Evolutionary conservation across 2,888 invertebrate genomes (phyloP), one percentile per base, ranked within the genome.

Genomic region (Conops quadrifasciatus): DNA sequence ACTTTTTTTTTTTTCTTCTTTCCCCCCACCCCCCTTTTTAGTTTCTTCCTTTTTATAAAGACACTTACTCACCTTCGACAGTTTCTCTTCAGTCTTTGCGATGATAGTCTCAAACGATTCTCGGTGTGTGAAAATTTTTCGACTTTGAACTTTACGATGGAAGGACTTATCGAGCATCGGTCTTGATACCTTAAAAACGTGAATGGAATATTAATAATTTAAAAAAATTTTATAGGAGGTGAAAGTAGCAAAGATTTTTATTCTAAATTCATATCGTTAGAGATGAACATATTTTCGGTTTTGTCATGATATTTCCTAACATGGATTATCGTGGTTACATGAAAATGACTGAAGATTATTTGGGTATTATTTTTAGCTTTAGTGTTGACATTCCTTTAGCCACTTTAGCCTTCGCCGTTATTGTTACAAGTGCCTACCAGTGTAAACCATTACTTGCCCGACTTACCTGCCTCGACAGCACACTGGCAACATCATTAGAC

Each of bases 91-190:
- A 67, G 95, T 93, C 87, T 96, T 95, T 78, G 90, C 90, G 75
- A 96, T 90, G 79, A 95, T 92, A 73, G 93, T 91, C 86, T 96
- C 96, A 87, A 94, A 95, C 80, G 93, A 93, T 86, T 96, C 96
- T 77, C 96, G 90, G 86, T 96, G 95, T 30, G 93, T 91, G 87
- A 96, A 96, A 73, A 96, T 91, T 87, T 96, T 96, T 78, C 95
- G 89, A 58, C 95, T 93, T 85, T 96, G 95, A 74, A 96, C 92
- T 88, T 96, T 96, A 82, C 95, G 90, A 85, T 94, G 92, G 87
- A 95, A 96, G 79, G 95, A 94, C 81, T 92, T 90, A 82, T 96
- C 96, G 76, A 95, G 88, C 71, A 95, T 90, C 58, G 94, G 94
- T 51, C 94, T 89, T 36, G 95, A 91, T 72, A 96, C 91, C 83